Conservation (phyloP, 1,140 invertebrate species). For the Aphelenchoides besseyi region DNA sequence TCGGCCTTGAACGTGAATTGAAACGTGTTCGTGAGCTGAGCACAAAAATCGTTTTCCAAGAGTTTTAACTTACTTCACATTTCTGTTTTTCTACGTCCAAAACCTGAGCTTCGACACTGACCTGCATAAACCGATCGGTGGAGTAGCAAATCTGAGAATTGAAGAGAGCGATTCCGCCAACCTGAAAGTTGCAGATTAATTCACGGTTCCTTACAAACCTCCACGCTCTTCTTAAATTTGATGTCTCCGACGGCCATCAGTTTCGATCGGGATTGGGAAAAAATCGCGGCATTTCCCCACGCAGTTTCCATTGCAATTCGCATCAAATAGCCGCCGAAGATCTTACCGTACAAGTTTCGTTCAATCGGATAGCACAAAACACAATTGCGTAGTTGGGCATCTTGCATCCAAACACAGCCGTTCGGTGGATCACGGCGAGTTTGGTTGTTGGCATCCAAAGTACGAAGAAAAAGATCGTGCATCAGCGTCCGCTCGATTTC, state of each 20-base stretch:
- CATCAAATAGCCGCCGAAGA: conserved; percentile 82
- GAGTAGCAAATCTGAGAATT: conserved; percentile 65
- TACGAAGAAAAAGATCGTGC: conserved; percentile 38
- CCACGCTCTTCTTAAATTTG: conserved; percentile 71
- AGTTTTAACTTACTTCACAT: conserved; percentile 58
- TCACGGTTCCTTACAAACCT: too few species aligned
- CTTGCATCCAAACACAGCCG: conserved; percentile 72
- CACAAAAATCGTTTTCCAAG: background rate
- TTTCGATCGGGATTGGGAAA: conserved; percentile 69
- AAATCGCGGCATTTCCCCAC: conserved; percentile 70
- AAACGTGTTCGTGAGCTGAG: conserved; percentile 72
- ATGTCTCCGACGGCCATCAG: conserved; percentile 73
- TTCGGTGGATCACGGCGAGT: background rate
- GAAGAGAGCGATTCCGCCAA: conserved; percentile 72
- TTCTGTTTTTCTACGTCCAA: conserved; percentile 68
- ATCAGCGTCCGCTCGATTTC: conserved; percentile 45
- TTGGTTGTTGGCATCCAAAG: background rate
- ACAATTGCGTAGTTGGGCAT: conserved; percentile 69
- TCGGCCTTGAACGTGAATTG: conserved; percentile 72
- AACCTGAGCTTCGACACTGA: conserved; percentile 72
- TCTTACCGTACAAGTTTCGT: conserved; percentile 76
- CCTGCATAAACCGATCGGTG: conserved; percentile 65
- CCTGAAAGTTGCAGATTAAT: too few species aligned
- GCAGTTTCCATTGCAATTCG: conserved; percentile 74
- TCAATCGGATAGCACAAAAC: conserved; percentile 73